Conservation (phyloP, 2,888 invertebrate species). For the Isotomurus palustris region DNA sequence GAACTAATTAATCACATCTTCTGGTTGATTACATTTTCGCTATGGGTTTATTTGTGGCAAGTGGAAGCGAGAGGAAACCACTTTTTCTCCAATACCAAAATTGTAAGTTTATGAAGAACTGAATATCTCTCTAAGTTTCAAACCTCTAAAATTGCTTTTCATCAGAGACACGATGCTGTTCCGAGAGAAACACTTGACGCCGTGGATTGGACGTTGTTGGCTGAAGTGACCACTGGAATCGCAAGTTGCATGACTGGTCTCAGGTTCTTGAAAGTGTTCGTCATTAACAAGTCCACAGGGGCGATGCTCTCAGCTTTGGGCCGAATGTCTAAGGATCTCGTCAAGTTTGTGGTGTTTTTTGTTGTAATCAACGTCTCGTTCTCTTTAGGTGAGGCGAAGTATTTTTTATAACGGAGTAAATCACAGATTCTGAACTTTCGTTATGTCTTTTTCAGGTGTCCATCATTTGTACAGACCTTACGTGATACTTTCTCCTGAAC, state of each 20-base stretch:
- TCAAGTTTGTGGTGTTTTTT: conserved; percentile 58
- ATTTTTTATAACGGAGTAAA: not conserved
- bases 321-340: conserved; percentile 64
- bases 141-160: not conserved
- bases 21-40: conserved; percentile 59
- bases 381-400: conserved; percentile 53
- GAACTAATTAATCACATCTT: conserved; percentile 59
- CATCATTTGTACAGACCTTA: conserved; percentile 14
- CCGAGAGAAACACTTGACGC: conserved; percentile 60
- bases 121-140: not conserved
- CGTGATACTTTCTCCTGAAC: not conserved
- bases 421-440: not conserved
- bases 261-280: conserved; percentile 60
- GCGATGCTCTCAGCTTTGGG: conserved; percentile 59
- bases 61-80: no score
- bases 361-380: conserved; percentile 59
- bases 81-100: not conserved
- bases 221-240: conserved; percentile 63
- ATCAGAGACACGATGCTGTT: not conserved
- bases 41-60: conserved; percentile 59
- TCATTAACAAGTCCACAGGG: conserved; percentile 62
- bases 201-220: conserved; percentile 61
- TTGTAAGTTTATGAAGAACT: not conserved
- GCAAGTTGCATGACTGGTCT: conserved; percentile 65
- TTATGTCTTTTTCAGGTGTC: not conserved